Conservation (phyloP, 2,888 invertebrate species). For the Pardosa pseudoannulata region DNA sequence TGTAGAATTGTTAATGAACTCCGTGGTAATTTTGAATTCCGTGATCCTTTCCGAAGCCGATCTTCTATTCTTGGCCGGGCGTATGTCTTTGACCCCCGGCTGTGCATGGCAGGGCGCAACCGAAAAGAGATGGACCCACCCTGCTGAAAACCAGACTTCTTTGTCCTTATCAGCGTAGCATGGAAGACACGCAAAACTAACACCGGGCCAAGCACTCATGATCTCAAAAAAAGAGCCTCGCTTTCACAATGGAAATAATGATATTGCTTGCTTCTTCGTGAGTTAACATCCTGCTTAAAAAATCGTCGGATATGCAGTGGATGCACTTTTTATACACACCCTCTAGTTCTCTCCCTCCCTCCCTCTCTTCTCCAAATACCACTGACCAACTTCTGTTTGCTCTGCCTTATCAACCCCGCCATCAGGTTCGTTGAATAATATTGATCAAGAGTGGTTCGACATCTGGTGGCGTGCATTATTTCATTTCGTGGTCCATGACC, state of each 20-base stretch:
- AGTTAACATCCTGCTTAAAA: conserved; percentile 60
- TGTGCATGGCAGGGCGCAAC: background rate
- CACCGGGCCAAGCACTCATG: conserved; percentile 16
- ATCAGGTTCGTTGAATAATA: background rate
- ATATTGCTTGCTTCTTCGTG: conserved; percentile 21
- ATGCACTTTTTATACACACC: background rate
- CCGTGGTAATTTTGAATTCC: too few relatives aligned
- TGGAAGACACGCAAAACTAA: conserved; percentile 54
- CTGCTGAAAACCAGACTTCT: conserved; percentile 29
- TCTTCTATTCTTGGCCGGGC: background rate
- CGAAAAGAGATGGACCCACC: conserved; percentile 23
- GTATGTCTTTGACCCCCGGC: conserved; percentile 18
- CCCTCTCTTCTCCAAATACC: conserved; percentile 5
- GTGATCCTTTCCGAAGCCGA: too few relatives aligned
- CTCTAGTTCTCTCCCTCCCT: too few relatives aligned
- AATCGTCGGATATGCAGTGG: conserved; percentile 27
- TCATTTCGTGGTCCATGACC: conserved; percentile 12
- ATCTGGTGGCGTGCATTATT: too few relatives aligned
- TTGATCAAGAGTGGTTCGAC: background rate
- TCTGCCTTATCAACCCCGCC: background rate
- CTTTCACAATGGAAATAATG: conserved; percentile 48
- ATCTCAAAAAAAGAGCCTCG: conserved; percentile 1
- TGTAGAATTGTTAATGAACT: too few relatives aligned
- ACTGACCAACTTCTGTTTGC: conserved; percentile 20
- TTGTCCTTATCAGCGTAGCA: conserved; percentile 52